Evolutionary conservation across 2,113 vertebrate species (phyloP).

Genomic region (Candoia aspera): DNA sequence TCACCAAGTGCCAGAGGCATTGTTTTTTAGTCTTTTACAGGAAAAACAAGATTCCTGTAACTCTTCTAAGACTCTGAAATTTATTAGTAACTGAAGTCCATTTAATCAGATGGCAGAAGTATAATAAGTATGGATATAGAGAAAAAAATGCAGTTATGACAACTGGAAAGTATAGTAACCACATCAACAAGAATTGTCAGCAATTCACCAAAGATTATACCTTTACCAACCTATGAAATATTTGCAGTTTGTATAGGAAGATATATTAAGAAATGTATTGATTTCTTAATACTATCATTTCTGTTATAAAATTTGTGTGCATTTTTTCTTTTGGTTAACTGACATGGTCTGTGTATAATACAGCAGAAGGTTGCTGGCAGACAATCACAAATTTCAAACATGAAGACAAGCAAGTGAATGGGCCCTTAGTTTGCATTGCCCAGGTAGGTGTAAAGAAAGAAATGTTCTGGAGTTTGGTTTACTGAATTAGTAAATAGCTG

Average conservation of each 20-base stretch:
- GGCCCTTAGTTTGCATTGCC: not conserved
- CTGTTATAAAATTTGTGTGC: not conserved
- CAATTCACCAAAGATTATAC: too few relatives aligned
- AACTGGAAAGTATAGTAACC: too few relatives aligned
- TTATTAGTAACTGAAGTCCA: too few relatives aligned
- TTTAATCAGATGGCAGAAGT: too few relatives aligned
- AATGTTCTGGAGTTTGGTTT: not conserved
- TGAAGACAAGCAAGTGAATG: not conserved
- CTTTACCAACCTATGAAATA: too few relatives aligned
- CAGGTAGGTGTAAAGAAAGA: not conserved
- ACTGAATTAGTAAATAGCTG: not conserved
- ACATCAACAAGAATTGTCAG: too few relatives aligned
- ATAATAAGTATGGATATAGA: too few relatives aligned
- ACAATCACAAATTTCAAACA: not conserved
- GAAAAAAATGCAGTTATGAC: too few relatives aligned
- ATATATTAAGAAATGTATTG: too few relatives aligned
- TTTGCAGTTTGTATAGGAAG: too few relatives aligned
- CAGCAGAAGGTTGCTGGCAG: not conserved
- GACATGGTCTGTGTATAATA: not conserved
- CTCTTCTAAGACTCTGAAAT: not conserved
- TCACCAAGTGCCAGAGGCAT: not conserved
- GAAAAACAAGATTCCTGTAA: not conserved
- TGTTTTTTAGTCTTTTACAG: not conserved
- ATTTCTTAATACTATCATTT: too few relatives aligned
- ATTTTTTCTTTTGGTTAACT: not conserved